Percentiles rank a stretch among this genome's conserved stretches.
Evolutionary conservation across 2,797 vertebrate genomes (phyloP).

Genomic region (Chaetodon trifasciatus): DNA sequence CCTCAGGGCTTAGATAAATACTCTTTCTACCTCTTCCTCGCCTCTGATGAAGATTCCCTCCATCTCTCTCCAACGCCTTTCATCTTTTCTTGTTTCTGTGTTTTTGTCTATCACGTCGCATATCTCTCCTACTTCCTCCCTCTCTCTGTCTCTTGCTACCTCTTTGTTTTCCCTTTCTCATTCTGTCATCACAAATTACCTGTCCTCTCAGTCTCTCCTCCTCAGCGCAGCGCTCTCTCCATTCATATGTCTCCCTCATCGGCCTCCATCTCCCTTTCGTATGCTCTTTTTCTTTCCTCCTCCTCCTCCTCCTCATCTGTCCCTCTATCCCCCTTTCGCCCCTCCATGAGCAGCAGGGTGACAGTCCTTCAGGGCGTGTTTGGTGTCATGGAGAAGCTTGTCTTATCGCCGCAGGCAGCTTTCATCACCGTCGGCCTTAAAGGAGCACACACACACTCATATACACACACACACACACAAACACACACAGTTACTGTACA

Average conservation of each 20-base stretch:
- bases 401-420: slow-evolving; percentile 65
- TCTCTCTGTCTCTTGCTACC: slow-evolving; percentile 39
- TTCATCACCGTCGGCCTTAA: slow-evolving; percentile 51
- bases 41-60: slow-evolving; percentile 58
- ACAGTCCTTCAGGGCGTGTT: slow-evolving; percentile 60
- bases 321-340: slow-evolving; percentile 34
- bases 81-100: slow-evolving; percentile 66
- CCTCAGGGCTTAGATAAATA: slow-evolving; percentile 62
- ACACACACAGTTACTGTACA: neutral
- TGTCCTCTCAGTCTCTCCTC: slow-evolving; percentile 58
- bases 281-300: slow-evolving; percentile 20
- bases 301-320: slow-evolving; percentile 29
- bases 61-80: slow-evolving; percentile 62
- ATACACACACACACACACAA: neutral
- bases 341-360: slow-evolving; percentile 46
- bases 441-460: slow-evolving; percentile 7
- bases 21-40: slow-evolving; percentile 58
- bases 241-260: slow-evolving; percentile 43
- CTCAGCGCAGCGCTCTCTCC: slow-evolving; percentile 35
- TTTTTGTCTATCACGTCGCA: slow-evolving; percentile 59
- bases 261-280: slow-evolving; percentile 38
- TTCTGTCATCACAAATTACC: slow-evolving; percentile 71
- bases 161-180: slow-evolving; percentile 73
- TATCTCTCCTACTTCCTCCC: slow-evolving; percentile 49
- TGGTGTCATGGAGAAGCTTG: slow-evolving; percentile 63